phyloP scores from a whole-genome alignment of 2,113 vertebrate genomes.

The Fregata magnificens region DNA sequence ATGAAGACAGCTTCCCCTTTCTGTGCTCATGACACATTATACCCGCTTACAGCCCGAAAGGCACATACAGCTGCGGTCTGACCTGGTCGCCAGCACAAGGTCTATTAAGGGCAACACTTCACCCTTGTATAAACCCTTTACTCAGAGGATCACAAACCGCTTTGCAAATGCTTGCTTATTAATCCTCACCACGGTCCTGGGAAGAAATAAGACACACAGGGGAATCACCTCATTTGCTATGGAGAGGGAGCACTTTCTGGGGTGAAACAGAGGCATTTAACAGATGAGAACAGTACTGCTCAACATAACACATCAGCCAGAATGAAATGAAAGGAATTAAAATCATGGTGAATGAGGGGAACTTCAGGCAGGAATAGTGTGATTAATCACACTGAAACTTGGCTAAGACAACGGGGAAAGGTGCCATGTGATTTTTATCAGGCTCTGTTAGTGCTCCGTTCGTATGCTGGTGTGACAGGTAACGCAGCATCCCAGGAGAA shows the following conservation, averaged over 20 bases:
- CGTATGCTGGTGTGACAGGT: background rate
- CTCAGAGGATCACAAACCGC: background rate
- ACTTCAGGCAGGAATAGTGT: background rate
- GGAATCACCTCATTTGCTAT: background rate
- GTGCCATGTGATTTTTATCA: conserved; percentile 24
- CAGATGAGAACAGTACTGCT: background rate
- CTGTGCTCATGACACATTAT: background rate
- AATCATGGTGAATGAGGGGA: background rate
- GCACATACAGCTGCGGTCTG: background rate
- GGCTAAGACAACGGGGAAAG: background rate
- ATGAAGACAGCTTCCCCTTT: background rate
- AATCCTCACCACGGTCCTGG: background rate
- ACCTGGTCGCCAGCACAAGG: background rate
- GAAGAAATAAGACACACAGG: background rate
- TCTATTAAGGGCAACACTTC: background rate
- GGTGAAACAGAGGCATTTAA: background rate
- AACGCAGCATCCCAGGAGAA: background rate
- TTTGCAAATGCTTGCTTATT: background rate
- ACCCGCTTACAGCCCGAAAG: background rate
- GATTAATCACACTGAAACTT: conserved; percentile 41
- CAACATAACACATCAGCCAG: background rate
- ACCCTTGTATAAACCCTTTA: background rate
- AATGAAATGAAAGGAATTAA: conserved; percentile 6
- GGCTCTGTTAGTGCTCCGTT: background rate
- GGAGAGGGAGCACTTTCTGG: background rate